These are phyloP conservation scores for Bubo scandiacus DNA, from an alignment of 2,113 vertebrate genomes.

Conservation along the genomic window DNA sequence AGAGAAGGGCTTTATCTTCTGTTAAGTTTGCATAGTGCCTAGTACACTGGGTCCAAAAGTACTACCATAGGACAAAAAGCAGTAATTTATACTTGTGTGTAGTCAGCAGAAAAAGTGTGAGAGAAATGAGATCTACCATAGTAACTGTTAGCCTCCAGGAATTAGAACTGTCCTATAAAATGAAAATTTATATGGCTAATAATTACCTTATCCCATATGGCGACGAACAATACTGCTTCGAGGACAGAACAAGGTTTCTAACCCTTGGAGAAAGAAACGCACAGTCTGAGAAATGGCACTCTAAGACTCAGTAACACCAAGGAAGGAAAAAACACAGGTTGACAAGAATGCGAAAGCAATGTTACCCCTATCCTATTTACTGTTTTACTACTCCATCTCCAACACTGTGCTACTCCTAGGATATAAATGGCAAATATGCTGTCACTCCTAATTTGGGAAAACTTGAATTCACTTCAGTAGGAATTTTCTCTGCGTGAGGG, in stretches of 20 bases:
- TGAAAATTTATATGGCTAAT: constrained; percentile 59
- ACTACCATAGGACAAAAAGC: neutral
- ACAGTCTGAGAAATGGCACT: neutral
- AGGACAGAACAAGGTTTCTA: constrained; percentile 27
- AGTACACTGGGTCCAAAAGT: neutral
- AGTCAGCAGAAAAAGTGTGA: neutral
- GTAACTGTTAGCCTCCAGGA: constrained; percentile 32
- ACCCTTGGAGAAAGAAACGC: constrained; percentile 2
- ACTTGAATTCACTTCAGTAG: neutral
- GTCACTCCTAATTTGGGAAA: constrained; percentile 30
- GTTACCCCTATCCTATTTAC: neutral
- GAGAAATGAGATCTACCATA: neutral
- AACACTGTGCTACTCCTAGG: neutral
- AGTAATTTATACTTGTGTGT: neutral
- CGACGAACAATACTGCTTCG: neutral
- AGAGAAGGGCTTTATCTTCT: neutral
- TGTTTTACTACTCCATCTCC: constrained; percentile 9
- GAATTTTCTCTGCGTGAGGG: neutral
- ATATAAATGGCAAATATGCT: constrained; percentile 9
- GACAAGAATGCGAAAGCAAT: neutral
- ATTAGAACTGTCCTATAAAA: constrained; percentile 54
- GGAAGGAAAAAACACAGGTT: neutral
- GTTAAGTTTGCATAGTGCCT: neutral
- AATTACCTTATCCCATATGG: constrained; percentile 54
- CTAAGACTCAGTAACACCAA: neutral